A percentile compares a stretch with the other conserved stretches of the same genome.
These are phyloP conservation scores for Brachionus plicatilis DNA, from an alignment of 1,140 invertebrate genomes.

Conservation along the genomic window DNA sequence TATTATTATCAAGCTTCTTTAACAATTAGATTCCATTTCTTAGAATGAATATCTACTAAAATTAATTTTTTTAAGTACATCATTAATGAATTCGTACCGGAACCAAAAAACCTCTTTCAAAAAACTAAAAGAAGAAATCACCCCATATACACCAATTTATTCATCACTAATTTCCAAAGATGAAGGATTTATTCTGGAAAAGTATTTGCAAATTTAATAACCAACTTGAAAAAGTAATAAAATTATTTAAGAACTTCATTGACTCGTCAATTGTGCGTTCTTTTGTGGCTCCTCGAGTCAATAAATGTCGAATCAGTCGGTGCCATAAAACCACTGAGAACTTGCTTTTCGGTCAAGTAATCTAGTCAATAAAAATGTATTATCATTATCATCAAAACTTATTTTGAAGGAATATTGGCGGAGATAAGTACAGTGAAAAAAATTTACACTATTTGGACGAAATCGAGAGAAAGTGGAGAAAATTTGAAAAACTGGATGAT, in stretches of 20 bases:
- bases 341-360: slow-evolving; percentile 52
- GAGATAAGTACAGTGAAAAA: slow-evolving; percentile 41
- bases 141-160: not conserved
- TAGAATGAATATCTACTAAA: not conserved
- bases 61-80: not conserved
- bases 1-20: not conserved
- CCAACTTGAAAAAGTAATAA: not conserved
- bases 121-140: slow-evolving; percentile 26
- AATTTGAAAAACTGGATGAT: not conserved
- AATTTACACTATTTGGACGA: slow-evolving; percentile 36
- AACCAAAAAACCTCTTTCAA: not conserved
- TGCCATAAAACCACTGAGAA: slow-evolving; percentile 48
- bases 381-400: not conserved
- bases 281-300: slow-evolving; percentile 54
- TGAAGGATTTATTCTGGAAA: not conserved
- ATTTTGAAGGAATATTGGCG: slow-evolving; percentile 46
- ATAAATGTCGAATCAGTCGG: slow-evolving; percentile 48
- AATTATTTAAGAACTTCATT: slow-evolving; percentile 42
- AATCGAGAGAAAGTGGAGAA: slow-evolving; percentile 38
- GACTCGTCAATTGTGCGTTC: slow-evolving; percentile 53
- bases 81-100: not conserved
- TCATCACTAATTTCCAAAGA: not conserved
- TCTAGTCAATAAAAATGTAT: slow-evolving; percentile 11
- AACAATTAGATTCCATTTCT: not conserved
- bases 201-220: not conserved